These are phyloP conservation scores for Caenorhabditis inopinata DNA, from an alignment of 1,140 invertebrate genomes.

Conservation along the genomic window DNA sequence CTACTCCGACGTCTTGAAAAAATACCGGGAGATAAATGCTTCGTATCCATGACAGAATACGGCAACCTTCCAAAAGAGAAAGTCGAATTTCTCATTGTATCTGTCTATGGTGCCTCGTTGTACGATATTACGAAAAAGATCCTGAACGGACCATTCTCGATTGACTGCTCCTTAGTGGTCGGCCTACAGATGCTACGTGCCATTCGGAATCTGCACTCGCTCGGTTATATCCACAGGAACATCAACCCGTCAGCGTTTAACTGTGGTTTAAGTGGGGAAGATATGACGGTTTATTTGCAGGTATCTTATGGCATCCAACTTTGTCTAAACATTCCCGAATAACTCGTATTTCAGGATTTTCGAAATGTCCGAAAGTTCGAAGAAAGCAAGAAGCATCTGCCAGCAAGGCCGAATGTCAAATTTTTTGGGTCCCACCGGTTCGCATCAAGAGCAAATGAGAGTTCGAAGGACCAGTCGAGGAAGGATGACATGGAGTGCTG, in stretches of 20 bases:
- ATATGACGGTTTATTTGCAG: neutral
- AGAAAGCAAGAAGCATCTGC: neutral
- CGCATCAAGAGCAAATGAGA: neutral
- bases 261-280: neutral
- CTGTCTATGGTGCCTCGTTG: neutral
- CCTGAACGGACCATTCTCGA: neutral
- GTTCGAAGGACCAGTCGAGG: neutral
- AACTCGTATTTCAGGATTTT: too few species aligned
- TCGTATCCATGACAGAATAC: neutral
- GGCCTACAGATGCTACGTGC: neutral
- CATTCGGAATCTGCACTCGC: neutral
- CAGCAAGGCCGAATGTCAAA: neutral
- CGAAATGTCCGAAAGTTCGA: neutral
- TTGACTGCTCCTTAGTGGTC: neutral
- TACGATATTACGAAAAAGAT: neutral
- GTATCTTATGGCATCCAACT: too few species aligned
- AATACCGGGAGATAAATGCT: neutral
- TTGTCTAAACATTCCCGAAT: too few species aligned
- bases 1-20: neutral
- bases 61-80: neutral
- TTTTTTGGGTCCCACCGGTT: neutral
- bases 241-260: neutral
- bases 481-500: conserved; percentile 17
- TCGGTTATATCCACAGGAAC: neutral
- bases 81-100: neutral